Percentiles rank a stretch among this genome's conserved stretches.
Conservation (phyloP, 2,797 vertebrate genomes). For the Dryobates pubescens region DNA sequence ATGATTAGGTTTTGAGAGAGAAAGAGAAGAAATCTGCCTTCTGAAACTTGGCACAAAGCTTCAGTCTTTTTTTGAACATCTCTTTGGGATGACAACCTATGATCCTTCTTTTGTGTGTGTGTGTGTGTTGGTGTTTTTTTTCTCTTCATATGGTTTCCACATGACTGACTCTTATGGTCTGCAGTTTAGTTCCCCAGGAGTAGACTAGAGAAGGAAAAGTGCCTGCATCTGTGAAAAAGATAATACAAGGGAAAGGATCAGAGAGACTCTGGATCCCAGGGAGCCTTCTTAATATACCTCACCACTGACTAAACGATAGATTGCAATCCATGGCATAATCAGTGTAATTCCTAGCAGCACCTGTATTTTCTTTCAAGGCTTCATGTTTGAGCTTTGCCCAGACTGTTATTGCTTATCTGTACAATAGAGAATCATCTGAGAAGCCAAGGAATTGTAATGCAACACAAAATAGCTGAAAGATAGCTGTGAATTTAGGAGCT, state of each 20-base stretch:
- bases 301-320: not conserved
- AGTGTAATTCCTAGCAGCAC: not conserved
- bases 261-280: slow-evolving; percentile 2
- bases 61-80: not conserved
- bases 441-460: slow-evolving; percentile 1
- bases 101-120: not conserved
- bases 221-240: not conserved
- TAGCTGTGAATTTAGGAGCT: slow-evolving; percentile 39
- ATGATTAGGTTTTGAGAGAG: not conserved
- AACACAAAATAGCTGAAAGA: slow-evolving; percentile 32
- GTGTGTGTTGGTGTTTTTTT: not conserved
- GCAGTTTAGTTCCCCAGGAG: slow-evolving; percentile 1
- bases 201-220: not conserved
- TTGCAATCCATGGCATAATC: not conserved
- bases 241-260: slow-evolving; percentile 2
- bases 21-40: not conserved
- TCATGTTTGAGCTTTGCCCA: not conserved
- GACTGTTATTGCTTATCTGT: slow-evolving; percentile 16
- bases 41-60: not conserved
- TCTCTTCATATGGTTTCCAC: not conserved
- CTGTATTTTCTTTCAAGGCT: slow-evolving; percentile 36
- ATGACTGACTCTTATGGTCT: not conserved
- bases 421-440: not conserved
- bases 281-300: not conserved
- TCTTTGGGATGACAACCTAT: slow-evolving; percentile 11